These are phyloP conservation scores for Actinemys pallida DNA, from an alignment of 2,113 vertebrate genomes.

Conservation along the genomic window DNA sequence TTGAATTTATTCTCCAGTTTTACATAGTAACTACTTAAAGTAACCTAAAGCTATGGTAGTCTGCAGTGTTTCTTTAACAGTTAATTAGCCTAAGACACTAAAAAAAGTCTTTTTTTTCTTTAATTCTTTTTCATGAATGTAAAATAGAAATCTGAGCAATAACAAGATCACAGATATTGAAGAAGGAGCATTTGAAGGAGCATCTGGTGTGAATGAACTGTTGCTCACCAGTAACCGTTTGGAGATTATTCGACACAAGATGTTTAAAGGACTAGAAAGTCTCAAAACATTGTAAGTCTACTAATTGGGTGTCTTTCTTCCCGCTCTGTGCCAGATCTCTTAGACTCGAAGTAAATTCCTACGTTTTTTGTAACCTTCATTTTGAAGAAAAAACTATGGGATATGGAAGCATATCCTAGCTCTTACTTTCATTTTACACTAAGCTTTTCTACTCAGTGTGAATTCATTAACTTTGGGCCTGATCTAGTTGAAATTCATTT, in stretches of 20 bases:
- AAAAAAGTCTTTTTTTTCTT: not conserved
- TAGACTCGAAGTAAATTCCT: not conserved
- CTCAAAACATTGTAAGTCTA: slow-evolving; percentile 94
- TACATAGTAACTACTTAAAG: not conserved
- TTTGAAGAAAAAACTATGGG: not conserved
- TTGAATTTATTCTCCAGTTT: not conserved
- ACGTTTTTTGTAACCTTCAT: not conserved
- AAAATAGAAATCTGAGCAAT: slow-evolving; percentile 94
- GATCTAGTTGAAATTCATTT: not conserved
- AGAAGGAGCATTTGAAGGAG: slow-evolving; percentile 96
- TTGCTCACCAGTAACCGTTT: slow-evolving; percentile 95
- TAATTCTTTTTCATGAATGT: slow-evolving; percentile 17
- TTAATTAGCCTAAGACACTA: not conserved
- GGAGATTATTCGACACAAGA: slow-evolving; percentile 91
- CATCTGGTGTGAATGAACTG: slow-evolving; percentile 93
- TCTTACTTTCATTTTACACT: not conserved
- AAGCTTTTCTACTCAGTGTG: not conserved
- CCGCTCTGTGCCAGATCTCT: not conserved
- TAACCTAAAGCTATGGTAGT: not conserved
- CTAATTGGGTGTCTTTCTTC: not conserved
- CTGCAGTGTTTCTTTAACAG: not conserved
- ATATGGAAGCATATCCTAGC: not conserved
- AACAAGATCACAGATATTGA: slow-evolving; percentile 99
- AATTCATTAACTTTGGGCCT: not conserved
- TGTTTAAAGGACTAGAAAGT: slow-evolving; percentile 94